phyloP scores from a whole-genome alignment of 2,888 invertebrate genomes.

The Macrosoma leucophasiata region DNA sequence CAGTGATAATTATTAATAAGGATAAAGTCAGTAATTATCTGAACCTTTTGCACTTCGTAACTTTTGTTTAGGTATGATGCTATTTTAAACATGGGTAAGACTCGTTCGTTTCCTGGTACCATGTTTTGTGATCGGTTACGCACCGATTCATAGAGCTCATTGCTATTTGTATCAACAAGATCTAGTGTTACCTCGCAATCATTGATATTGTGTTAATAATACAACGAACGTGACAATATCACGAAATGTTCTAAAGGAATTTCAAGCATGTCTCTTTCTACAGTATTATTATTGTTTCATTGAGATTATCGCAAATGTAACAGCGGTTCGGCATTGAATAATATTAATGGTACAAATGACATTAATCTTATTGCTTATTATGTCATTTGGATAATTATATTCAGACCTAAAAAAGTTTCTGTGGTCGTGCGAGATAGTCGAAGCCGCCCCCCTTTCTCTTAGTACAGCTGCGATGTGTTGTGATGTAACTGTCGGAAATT shows the following conservation, averaged over 20 bases:
- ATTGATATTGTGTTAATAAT: conserved; percentile 33
- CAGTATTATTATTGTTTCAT: no score
- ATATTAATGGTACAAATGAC: no score
- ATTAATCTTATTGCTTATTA: no score
- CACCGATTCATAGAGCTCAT: conserved; percentile 12
- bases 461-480: conserved; percentile 31
- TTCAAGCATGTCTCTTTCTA: neutral
- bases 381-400: no score
- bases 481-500: conserved; percentile 46
- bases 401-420: no score
- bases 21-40: no score
- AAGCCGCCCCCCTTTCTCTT: conserved; percentile 41
- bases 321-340: no score
- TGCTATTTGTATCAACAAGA: conserved; percentile 30
- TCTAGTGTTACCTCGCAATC: conserved; percentile 32
- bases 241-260: conserved; percentile 31
- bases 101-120: neutral
- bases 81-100: neutral
- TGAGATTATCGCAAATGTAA: no score
- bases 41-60: conserved; percentile 17
- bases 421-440: conserved; percentile 30
- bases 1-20: no score
- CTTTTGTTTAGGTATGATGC: neutral
- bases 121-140: conserved; percentile 3
- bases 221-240: conserved; percentile 58